Evolutionary conservation across 1,140 invertebrate species (phyloP).

Genomic region (Neodiprion lecontei): DNA sequence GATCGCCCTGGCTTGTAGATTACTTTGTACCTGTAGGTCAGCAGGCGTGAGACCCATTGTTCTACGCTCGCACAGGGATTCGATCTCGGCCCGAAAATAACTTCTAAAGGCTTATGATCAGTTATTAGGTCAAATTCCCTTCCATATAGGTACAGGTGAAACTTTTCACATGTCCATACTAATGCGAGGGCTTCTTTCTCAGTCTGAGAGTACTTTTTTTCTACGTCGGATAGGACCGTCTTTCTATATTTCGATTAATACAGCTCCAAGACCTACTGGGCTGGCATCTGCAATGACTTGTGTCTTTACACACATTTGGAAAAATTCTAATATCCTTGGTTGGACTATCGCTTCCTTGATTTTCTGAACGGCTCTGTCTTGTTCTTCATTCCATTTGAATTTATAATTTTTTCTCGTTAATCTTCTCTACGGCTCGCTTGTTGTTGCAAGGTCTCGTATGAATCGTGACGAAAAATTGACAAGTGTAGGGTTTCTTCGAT

Average conservation of each 20-base stretch:
- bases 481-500: conserved; percentile 1
- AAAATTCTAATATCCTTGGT: conserved; percentile 24
- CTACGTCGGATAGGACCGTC: conserved; percentile 34
- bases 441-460: conserved; percentile 31
- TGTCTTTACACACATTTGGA: conserved; percentile 16
- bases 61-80: conserved; percentile 51
- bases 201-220: conserved; percentile 54
- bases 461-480: conserved; percentile 35
- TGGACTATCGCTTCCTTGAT: conserved; percentile 24
- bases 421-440: conserved; percentile 31
- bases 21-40: conserved; percentile 44
- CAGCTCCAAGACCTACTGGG: conserved; percentile 24
- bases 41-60: conserved; percentile 45
- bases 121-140: conserved; percentile 38
- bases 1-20: conserved; percentile 45
- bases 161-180: conserved; percentile 42
- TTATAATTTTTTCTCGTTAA: conserved; percentile 25
- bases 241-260: conserved; percentile 22
- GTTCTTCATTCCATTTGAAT: conserved; percentile 26
- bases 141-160: conserved; percentile 43
- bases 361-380: conserved; percentile 25
- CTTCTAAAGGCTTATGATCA: conserved; percentile 44
- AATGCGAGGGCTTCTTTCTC: conserved; percentile 56
- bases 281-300: conserved; percentile 25
- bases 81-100: conserved; percentile 36